Base-by-base conservation (phyloP, 2,888 invertebrate species). In the Philopedon plagiatum region DNA sequence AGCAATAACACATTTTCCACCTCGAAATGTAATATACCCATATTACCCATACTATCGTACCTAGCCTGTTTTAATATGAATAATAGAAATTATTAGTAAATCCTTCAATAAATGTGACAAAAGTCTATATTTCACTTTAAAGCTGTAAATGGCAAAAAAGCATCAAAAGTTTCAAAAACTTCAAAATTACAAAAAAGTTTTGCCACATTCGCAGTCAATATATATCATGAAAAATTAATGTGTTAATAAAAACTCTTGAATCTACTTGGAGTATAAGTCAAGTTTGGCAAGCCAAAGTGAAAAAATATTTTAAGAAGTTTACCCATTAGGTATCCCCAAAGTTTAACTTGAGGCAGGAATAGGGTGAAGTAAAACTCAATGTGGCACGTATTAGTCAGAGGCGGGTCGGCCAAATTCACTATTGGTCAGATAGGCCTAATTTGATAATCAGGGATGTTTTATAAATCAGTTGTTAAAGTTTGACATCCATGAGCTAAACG, bases 251-350 rank as follows among this genome's bases (percentile, higher is more conserved):
- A 51, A 51, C 1, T 51, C 15, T 13, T 26, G 8, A 51, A 51
- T 5, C 29, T 5, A 26, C 51, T 5, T 29, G 26, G 29, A 11
- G 15, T 29, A 29, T 51, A 51, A 3, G 8, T 29, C 15, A 51
- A 51, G 29, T 51, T 51, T 15, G 26, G 15, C 46, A 54, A 29
- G 18, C 29, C 29, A 34, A n/a, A 34, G 26, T 1, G 26, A 21
- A 51, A 54, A 54, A 26, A 54, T 29, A 29, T 54, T 54, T 29
- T 29, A 3, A 29, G 29, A 54, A 54, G 51, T 54, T 54, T 54
- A 54, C 8, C 51, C 29, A 54, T 54, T 32, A 54, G 18, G 18
- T 18, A 18, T 18, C 51, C 51, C 15, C 2, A 54, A 54, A 54
- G 29, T 54, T 54, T 32, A 29, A 29, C 29, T 29, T 18, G 2